Percentiles rank a stretch among this genome's conserved stretches.
These are phyloP conservation scores for Gasterosteus aculeatus DNA, from an alignment of 2,113 vertebrate genomes.

Conservation along the genomic window DNA sequence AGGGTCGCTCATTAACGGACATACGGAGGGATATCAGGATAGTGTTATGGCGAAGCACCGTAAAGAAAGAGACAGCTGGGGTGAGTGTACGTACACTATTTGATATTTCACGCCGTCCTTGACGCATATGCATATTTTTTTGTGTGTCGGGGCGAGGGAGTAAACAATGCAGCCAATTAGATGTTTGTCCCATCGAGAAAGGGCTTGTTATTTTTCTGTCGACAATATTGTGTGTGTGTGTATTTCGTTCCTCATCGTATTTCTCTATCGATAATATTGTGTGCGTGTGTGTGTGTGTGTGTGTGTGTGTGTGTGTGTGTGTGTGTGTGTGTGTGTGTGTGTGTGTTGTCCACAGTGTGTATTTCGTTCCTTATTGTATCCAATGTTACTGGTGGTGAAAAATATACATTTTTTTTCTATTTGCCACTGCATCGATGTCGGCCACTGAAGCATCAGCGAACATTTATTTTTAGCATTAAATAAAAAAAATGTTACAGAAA, in stretches of 20 bases:
- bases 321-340: conserved; percentile 2
- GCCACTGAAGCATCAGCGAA: background rate
- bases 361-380: background rate
- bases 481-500: conserved; percentile 1
- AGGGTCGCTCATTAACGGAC: conserved; percentile 41
- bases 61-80: conserved; percentile 92
- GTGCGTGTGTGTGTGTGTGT: background rate
- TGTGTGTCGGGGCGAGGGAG: conserved; percentile 43
- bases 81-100: conserved; percentile 83
- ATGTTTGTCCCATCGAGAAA: conserved; percentile 39
- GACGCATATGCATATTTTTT: conserved; percentile 40
- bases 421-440: conserved; percentile 11
- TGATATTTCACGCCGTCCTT: conserved; percentile 29
- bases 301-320: conserved; percentile 6
- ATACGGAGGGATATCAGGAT: conserved; percentile 49
- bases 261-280: too few species aligned
- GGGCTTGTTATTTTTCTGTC: conserved; percentile 20
- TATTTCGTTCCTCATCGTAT: background rate
- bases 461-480: background rate
- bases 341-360: background rate
- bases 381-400: background rate
- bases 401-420: background rate
- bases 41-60: conserved; percentile 85
- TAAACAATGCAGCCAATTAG: conserved; percentile 42
- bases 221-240: background rate